phyloP scores from a whole-genome alignment of 1,140 invertebrate genomes.

The Aphelinus certus region DNA sequence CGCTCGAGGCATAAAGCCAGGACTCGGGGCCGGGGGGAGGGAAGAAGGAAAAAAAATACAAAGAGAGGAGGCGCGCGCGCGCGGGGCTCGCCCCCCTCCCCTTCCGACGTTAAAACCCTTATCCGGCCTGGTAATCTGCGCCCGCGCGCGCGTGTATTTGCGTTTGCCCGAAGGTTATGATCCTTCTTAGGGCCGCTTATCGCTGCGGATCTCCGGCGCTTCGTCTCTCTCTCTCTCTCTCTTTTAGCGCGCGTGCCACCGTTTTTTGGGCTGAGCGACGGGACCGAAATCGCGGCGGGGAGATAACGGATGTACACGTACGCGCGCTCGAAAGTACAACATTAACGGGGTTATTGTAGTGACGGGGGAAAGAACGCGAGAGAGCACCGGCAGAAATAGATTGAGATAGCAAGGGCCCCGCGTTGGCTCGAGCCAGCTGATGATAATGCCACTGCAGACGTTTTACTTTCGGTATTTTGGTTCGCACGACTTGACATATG shows the following conservation, averaged over 20 bases:
- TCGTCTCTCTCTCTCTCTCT: not conserved
- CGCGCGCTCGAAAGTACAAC: not conserved
- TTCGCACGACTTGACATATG: no score
- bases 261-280: slow-evolving; percentile 1
- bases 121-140: slow-evolving; percentile 47
- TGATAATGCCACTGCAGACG: slow-evolving; percentile 40
- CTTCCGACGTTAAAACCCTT: slow-evolving; percentile 37
- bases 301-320: slow-evolving; percentile 22
- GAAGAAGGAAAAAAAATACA: slow-evolving; percentile 12
- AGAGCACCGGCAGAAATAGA: slow-evolving; percentile 10
- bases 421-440: not conserved
- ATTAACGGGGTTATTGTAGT: slow-evolving; percentile 32
- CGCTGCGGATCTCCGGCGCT: slow-evolving; percentile 26
- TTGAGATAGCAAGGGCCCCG: not conserved
- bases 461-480: no score
- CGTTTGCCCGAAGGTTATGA: slow-evolving; percentile 60
- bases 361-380: not conserved
- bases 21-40: not conserved
- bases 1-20: slow-evolving; percentile 11
- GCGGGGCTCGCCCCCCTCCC: slow-evolving; percentile 40
- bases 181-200: slow-evolving; percentile 54
- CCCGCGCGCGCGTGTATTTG: slow-evolving; percentile 50
- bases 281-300: slow-evolving; percentile 27
- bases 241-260: slow-evolving; percentile 21
- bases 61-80: slow-evolving; percentile 3